Conservation (phyloP, 2,113 vertebrate species). For the Oreamnos americanus region DNA sequence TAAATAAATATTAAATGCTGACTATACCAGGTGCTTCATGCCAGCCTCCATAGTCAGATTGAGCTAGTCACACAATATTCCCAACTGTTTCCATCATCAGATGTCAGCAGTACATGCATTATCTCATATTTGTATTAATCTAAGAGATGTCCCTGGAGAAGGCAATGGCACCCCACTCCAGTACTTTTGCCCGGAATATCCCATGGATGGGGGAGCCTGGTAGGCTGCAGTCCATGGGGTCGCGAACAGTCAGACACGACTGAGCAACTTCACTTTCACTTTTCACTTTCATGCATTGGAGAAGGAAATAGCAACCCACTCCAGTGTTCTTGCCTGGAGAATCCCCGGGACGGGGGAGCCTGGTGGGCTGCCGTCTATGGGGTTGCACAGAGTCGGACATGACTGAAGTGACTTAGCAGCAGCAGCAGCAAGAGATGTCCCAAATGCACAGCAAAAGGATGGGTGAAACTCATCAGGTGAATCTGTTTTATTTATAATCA, state of each 20-base stretch:
- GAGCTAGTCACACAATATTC: background rate
- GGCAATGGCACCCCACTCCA: too few species aligned
- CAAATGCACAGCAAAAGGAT: background rate
- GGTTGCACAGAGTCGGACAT: too few species aligned
- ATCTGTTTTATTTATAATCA: background rate
- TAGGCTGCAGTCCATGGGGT: too few species aligned
- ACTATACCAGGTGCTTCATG: accelerated
- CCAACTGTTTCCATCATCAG: slow-evolving; percentile 8
- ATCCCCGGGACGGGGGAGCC: too few species aligned
- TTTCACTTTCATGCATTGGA: too few species aligned
- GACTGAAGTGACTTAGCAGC: too few species aligned
- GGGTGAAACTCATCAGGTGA: background rate
- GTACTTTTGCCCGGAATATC: too few species aligned
- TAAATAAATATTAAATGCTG: background rate
- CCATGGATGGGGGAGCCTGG: too few species aligned
- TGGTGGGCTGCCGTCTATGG: too few species aligned
- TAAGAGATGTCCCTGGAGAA: background rate
- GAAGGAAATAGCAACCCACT: too few species aligned
- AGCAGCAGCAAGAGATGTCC: background rate
- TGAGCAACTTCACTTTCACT: too few species aligned
- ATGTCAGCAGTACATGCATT: slow-evolving; percentile 46
- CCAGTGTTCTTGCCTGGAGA: too few species aligned
- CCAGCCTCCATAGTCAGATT: background rate
- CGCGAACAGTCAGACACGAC: accelerated
- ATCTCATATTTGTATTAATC: background rate